A percentile compares a stretch with the other conserved stretches of the same genome.
Evolutionary conservation across 1,140 invertebrate species (phyloP).

Genomic region (Leptinotarsa defecta): DNA sequence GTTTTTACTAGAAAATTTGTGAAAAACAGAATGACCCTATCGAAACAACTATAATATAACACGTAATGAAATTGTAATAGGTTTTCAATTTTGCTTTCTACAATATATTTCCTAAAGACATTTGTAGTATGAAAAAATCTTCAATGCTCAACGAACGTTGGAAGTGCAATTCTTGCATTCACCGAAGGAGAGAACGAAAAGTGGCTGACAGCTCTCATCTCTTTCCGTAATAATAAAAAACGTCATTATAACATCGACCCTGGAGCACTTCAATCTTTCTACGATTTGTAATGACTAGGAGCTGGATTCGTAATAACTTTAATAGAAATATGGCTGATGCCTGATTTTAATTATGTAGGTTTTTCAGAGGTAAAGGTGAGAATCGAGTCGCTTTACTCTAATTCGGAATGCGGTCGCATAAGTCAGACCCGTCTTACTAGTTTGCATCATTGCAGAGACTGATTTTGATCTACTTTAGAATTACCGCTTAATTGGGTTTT

Average conservation of each 20-base stretch:
- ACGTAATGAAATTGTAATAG: no score
- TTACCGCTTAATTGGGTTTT: background rate
- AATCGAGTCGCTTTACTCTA: conserved; percentile 29
- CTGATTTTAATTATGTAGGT: conserved; percentile 28
- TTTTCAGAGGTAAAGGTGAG: conserved; percentile 23
- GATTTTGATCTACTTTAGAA: background rate
- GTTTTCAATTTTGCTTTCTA: no score
- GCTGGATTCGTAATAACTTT: background rate
- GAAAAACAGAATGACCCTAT: no score
- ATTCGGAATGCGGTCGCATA: conserved; percentile 30
- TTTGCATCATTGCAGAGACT: conserved; percentile 13
- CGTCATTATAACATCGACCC: conserved; percentile 10
- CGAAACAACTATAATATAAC: no score
- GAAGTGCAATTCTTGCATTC: no score
- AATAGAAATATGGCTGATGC: conserved; percentile 18
- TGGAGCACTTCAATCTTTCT: background rate
- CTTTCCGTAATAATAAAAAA: conserved; percentile 9
- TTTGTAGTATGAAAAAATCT: no score
- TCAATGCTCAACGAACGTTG: no score
- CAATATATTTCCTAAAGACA: no score
- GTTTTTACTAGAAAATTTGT: no score
- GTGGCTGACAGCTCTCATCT: conserved; percentile 5
- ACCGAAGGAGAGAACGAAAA: background rate
- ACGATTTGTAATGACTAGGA: background rate
- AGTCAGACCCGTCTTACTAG: conserved; percentile 6